These are phyloP conservation scores for Hydrocynus forskahlii DNA, from an alignment of 2,797 vertebrate genomes.

Conservation along the genomic window DNA sequence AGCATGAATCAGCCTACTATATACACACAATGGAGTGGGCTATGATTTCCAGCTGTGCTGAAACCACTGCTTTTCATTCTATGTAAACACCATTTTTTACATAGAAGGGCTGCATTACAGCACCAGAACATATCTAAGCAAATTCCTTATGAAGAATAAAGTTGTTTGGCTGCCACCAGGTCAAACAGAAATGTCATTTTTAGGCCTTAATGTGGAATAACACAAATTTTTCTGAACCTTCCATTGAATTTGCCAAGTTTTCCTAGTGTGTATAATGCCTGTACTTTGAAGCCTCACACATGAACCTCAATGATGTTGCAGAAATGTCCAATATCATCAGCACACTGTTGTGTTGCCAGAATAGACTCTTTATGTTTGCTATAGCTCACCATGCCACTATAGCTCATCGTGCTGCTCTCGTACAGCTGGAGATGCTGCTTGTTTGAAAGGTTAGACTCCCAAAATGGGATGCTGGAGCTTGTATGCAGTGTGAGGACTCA, in stretches of 20 bases:
- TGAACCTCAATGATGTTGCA: background rate
- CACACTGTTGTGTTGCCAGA: background rate
- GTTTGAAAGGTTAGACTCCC: background rate
- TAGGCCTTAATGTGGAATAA: no score
- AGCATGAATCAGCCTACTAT: conserved; percentile 49
- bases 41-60: conserved; percentile 36
- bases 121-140: background rate
- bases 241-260: background rate
- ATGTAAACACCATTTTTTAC: conserved; percentile 32
- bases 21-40: conserved; percentile 24
- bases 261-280: background rate
- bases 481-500: background rate
- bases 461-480: background rate
- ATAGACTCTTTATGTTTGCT: background rate
- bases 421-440: background rate
- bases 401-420: background rate
- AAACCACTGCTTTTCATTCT: conserved; percentile 38
- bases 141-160: background rate
- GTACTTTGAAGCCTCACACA: no score
- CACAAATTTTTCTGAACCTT: background rate
- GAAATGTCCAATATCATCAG: background rate
- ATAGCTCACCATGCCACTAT: background rate
- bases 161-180: background rate
- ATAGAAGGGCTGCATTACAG: conserved; percentile 25
- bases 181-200: background rate